Evolutionary conservation across 2,888 invertebrate species (phyloP), one percentile per base, ranked within the genome.

Genomic region (Drosophila ustulata): DNA sequence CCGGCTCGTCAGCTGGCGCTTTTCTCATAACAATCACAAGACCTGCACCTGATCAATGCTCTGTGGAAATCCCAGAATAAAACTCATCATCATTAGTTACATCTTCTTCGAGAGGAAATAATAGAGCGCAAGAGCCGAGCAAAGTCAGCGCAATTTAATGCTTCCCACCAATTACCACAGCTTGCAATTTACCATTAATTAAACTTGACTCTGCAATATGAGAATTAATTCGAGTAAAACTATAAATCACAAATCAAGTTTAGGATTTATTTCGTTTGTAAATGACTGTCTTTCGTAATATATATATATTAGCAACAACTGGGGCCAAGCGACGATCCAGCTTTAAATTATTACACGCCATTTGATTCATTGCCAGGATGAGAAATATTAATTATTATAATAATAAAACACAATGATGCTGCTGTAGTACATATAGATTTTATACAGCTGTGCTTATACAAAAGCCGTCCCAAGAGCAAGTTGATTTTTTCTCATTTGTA

Each of bases 401-500:
- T 30, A 18, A 18, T 9, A 18, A 30, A 18, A 30, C 5, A 52
- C 7, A 30, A n/a, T 26, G 13, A 7, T 41, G 2, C 39, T 13
- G 13, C 18, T 18, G 18, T 18, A 39, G 7, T 30, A 13, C 13
- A 18, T 18, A 39, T 7, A 3, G 11, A 6, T 30, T 26, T 62
- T 43, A 37, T 32, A 13, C 45, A 41, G 41, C 34, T 37, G 26
- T 51, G 26, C 23, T 9, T 56, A 51, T 8, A 11, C 7, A 6
- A 13, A 52, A 8, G 26, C 13, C 9, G 11, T 5, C 8, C n/a
- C 39, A 23, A 25, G 51, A 43, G 52, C 25, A 41, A 50, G 39
- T 56, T 64, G 57, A 63, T 68, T 51, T 68, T 66, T 56, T 61
- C 66, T 50, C 66, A 72, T 83, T 84, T 66, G 56, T 69, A 43